Evolutionary conservation across 1,140 invertebrate species (phyloP).

Genomic region (Pentalonia nigronervosa): DNA sequence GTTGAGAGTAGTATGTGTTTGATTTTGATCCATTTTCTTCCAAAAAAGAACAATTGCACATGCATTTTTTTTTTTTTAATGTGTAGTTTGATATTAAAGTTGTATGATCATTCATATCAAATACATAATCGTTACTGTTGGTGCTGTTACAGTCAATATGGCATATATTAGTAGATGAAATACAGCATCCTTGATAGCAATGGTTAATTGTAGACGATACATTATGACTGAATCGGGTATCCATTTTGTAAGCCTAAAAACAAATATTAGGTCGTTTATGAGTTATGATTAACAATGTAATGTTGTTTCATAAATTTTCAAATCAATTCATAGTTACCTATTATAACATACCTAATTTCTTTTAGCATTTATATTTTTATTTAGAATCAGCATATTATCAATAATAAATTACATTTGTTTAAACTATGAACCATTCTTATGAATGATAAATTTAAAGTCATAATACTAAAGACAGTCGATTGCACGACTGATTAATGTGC

Average conservation of each 20-base stretch:
- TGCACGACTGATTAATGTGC: not conserved
- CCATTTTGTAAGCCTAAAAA: not conserved
- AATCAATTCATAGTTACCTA: not conserved
- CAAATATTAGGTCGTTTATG: not conserved
- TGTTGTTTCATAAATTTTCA: not conserved
- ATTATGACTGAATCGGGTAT: not conserved
- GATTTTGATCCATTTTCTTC: not conserved
- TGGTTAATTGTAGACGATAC: not conserved
- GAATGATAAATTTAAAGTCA: not conserved
- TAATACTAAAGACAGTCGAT: not conserved
- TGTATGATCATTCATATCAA: slow-evolving; percentile 32
- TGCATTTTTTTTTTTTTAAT: not conserved
- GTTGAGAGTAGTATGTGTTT: not conserved
- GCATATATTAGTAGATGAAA: not conserved
- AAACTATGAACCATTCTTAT: not conserved
- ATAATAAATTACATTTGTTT: not conserved
- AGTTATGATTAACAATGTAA: not conserved
- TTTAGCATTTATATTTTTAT: not conserved
- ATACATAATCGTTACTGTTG: not conserved
- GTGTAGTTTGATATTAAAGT: not conserved
- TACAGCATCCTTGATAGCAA: not conserved
- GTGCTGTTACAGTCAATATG: not conserved
- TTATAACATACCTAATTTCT: not conserved
- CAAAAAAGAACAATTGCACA: not conserved
- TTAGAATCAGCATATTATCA: not conserved